These are phyloP conservation scores for Heliconius nattereri DNA, from an alignment of 1,140 invertebrate genomes.

Conservation along the genomic window DNA sequence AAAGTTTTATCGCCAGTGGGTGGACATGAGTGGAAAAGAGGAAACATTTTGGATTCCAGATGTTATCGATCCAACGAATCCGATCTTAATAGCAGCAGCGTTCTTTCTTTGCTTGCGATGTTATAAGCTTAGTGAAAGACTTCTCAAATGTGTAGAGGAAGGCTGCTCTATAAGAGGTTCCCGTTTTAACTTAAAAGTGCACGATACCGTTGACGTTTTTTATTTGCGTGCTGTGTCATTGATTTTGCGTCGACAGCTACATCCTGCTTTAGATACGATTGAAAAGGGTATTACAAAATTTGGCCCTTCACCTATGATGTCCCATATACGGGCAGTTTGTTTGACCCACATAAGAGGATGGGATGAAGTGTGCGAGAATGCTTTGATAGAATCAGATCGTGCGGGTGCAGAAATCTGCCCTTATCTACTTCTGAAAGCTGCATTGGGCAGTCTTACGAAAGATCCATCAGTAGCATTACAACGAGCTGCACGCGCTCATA, in stretches of 20 bases:
- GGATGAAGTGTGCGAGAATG: slow-evolving; percentile 64
- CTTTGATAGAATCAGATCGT: slow-evolving; percentile 57
- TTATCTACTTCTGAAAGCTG: slow-evolving; percentile 57
- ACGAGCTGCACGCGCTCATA: slow-evolving; percentile 66
- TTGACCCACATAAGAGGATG: slow-evolving; percentile 55
- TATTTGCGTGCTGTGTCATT: slow-evolving; percentile 63
- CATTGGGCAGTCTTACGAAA: slow-evolving; percentile 50
- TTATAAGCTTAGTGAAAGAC: slow-evolving; percentile 58
- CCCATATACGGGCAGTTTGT: slow-evolving; percentile 62
- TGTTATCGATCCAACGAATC: slow-evolving; percentile 51
- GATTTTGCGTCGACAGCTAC: slow-evolving; percentile 50
- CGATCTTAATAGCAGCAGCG: slow-evolving; percentile 64
- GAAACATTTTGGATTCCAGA: slow-evolving; percentile 67
- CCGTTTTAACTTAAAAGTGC: slow-evolving; percentile 32
- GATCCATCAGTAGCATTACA: slow-evolving; percentile 59
- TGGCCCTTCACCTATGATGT: slow-evolving; percentile 64
- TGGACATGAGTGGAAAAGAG: slow-evolving; percentile 65
- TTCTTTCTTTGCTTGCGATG: slow-evolving; percentile 74
- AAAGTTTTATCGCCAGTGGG: slow-evolving; percentile 60
- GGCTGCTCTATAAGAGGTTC: slow-evolving; percentile 56
- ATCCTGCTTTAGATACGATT: slow-evolving; percentile 52
- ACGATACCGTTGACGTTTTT: slow-evolving; percentile 49
- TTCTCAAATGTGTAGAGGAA: slow-evolving; percentile 59
- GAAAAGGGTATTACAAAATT: slow-evolving; percentile 55
- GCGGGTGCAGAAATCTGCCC: slow-evolving; percentile 55